Base-by-base conservation (phyloP, 2,113 vertebrate genomes). In the Phalacrocorax carbo region DNA sequence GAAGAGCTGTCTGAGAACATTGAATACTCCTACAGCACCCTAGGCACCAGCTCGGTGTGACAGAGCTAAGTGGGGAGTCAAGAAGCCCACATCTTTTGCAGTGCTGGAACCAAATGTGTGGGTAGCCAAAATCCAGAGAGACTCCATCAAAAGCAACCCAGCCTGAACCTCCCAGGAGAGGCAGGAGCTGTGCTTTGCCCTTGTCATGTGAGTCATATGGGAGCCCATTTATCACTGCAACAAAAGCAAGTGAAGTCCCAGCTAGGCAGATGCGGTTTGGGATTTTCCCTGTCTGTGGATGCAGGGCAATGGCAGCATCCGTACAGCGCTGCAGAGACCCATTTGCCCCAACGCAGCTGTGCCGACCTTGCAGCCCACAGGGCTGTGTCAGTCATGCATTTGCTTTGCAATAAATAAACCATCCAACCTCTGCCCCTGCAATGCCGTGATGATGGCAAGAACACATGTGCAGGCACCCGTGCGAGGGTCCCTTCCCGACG, bases 351-450 rank as follows among this genome's bases (percentile, higher is more conserved):
- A 19, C 17, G 72, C 1, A 9, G 68, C 73, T 51, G 54, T 0
- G 1, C 21, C 19, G 42, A 18, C 29, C 51, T 64, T 21, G 29
- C 29, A 38, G 49, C 49, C 61, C 6, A 0, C 1, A 0, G 68
- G 30, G 22, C 57, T 38, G 22, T 29, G n/a, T 10, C 1, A 2
- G 40, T 23, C 0, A 0, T 3, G 7, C 1, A 0, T 7, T 42
- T 22, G 38, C 49, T 84, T 21, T 62, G 48, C 55, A 29, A 23
- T 7, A 62, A 40, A 30, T 21, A 72, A 91, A 51, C 66, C 68
- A 58, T 12, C 36, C 2, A 1, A 19, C 8, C 22, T 27, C 34
- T 36, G 30, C 11, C 42, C 18, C 60, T 40, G 55, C 25, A 5
- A 21, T 1, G 2, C n/a, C 2, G 0, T 1, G 2, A 60, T 4